Evolutionary conservation across 2,797 vertebrate genomes (phyloP).

Genomic region (Vireo griseus): DNA sequence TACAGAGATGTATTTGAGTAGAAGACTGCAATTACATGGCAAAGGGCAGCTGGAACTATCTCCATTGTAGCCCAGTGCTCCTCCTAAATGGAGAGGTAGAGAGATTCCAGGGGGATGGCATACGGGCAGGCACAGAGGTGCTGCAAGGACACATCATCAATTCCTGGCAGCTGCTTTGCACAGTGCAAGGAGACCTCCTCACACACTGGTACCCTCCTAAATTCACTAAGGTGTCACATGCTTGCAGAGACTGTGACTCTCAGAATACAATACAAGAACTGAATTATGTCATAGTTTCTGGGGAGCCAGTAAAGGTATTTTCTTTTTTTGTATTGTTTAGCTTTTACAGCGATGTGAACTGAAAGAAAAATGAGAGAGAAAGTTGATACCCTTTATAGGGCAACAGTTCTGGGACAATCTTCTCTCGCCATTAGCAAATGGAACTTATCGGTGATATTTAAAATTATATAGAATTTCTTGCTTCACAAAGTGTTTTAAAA

Average conservation of each 20-base stretch:
- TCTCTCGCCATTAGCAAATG: neutral
- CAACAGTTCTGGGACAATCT: neutral
- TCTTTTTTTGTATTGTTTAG: constrained; percentile 11
- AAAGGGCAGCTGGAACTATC: neutral
- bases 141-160: neutral
- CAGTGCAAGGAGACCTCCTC: neutral
- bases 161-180: neutral
- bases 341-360: neutral
- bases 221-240: neutral
- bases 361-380: neutral
- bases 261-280: neutral
- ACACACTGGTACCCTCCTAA: neutral
- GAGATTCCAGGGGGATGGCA: accelerated
- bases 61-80: accelerated
- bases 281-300: neutral
- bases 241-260: neutral
- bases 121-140: accelerated
- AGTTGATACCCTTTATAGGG: accelerated
- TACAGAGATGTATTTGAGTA: neutral
- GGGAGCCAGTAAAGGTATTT: neutral
- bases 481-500: neutral
- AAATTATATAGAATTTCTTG: neutral
- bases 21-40: neutral
- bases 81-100: neutral
- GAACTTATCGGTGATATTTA: neutral